phyloP scores from a whole-genome alignment of 1,140 invertebrate species.

The Pachypsylla venusta region DNA sequence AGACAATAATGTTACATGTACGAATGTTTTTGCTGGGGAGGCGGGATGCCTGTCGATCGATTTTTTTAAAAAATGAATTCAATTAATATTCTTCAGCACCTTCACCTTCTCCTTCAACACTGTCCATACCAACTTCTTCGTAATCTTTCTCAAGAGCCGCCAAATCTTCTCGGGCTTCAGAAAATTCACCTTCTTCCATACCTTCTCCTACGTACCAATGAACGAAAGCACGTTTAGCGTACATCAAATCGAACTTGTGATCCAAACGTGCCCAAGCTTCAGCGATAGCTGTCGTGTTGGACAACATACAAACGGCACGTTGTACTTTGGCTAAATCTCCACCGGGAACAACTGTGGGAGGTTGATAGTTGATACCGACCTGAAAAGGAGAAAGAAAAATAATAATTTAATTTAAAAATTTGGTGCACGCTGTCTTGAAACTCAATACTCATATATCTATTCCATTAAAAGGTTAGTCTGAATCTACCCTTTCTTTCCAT shows the following conservation, averaged over 20 bases:
- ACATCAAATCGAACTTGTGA: conserved; percentile 68
- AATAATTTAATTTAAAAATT: no score
- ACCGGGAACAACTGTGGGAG: conserved; percentile 64
- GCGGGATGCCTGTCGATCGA: no score
- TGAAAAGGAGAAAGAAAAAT: no score
- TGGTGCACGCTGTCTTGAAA: no score
- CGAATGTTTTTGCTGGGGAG: no score
- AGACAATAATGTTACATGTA: no score
- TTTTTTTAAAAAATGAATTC: no score
- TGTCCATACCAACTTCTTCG: conserved; percentile 40
- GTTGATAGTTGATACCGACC: conserved; percentile 41
- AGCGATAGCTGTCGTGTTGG: conserved; percentile 42
- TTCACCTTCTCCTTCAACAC: conserved; percentile 51
- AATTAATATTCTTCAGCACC: conserved; percentile 46
- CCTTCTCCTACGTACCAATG: conserved; percentile 61
- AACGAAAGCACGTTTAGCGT: conserved; percentile 60
- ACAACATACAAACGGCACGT: conserved; percentile 67
- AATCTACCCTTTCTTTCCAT: no score
- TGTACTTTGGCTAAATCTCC: conserved; percentile 72
- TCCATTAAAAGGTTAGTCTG: no score
- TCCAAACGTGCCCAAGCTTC: conserved; percentile 67
- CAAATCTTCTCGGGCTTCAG: conserved; percentile 57
- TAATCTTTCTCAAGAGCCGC: conserved; percentile 54
- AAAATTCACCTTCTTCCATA: conserved; percentile 65
- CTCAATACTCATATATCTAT: no score